Evolutionary conservation across 2,888 invertebrate species (phyloP), one percentile per base, ranked within the genome.

Genomic region (Archips crataeganus): DNA sequence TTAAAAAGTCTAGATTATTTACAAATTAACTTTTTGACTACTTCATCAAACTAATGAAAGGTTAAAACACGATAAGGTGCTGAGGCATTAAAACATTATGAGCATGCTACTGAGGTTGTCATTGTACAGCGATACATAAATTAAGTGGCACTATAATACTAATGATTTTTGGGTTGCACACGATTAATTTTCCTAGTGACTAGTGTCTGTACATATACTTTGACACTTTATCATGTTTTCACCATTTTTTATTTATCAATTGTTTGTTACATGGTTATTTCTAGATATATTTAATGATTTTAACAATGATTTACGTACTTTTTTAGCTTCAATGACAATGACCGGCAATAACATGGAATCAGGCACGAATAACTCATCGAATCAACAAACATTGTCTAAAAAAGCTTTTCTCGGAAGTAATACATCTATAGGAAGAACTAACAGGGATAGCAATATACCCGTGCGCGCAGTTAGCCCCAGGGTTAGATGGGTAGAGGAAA

Each of bases 321-420:
- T 95, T 95, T 60, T 94, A 97, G 97, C 97, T 85, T 97, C 97
- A 81, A 96, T 96, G 90, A 96, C 97, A 81, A 96, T 96, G 86
- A 95, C 96, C 85, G 95, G 95, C 88, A 95, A 95, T 86, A 95
- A 96, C 79, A 92, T 95, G 84, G 95, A 96, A 84, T 93, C 94
- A 79, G 93, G 88, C 78, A 85, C 93, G 81, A 95, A 90, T 81
- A 90, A 88, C 78, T 81, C 93, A 76, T 87, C 91, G 79, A 94
- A 86, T 80, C 92, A 93, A 79, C 92, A 92, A 88, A 79, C 88
- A 82, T 87, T 94, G 82, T 92, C 93, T 82, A 94, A 93, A 84
- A 95, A 94, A 90, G 87, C 94, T 85, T 94, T 93, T 83, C 90
- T 93, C 68, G 94, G 90, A 90, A 95, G 92, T 87, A 94, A 90